Conservation (phyloP, 2,797 vertebrate genomes). For the Myotis vivesi region DNA sequence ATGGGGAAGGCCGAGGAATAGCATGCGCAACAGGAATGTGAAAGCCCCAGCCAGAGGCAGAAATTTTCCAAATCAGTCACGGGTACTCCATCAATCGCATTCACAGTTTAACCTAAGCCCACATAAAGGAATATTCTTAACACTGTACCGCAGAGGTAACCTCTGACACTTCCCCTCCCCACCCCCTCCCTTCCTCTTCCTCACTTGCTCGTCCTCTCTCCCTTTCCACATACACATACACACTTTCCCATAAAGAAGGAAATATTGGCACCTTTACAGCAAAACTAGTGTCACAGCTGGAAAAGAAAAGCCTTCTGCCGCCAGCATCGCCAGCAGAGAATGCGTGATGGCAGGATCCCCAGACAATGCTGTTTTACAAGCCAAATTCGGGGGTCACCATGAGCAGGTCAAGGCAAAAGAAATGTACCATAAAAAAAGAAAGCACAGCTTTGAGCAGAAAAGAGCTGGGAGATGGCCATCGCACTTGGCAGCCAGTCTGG, state of each 20-base stretch:
- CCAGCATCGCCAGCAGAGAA: not conserved
- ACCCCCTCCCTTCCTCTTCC: no score
- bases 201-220: not conserved
- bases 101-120: not conserved
- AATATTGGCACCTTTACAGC: not conserved
- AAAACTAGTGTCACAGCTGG: not conserved
- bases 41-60: not conserved
- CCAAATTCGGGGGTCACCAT: not conserved
- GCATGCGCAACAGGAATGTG: no score
- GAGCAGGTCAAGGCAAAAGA: not conserved
- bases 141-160: not conserved
- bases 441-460: not conserved
- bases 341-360: not conserved
- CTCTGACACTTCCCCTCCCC: not conserved
- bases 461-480: not conserved
- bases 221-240: not conserved
- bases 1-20: not conserved
- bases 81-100: accelerated
- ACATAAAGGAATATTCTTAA: not conserved
- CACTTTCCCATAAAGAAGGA: not conserved
- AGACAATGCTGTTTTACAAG: not conserved
- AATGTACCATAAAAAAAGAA: not conserved
- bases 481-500: not conserved
- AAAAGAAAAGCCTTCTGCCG: not conserved
- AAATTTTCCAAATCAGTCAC: not conserved